These are phyloP conservation scores for Asbolus verrucosus DNA, from an alignment of 1,140 invertebrate genomes.

Conservation along the genomic window DNA sequence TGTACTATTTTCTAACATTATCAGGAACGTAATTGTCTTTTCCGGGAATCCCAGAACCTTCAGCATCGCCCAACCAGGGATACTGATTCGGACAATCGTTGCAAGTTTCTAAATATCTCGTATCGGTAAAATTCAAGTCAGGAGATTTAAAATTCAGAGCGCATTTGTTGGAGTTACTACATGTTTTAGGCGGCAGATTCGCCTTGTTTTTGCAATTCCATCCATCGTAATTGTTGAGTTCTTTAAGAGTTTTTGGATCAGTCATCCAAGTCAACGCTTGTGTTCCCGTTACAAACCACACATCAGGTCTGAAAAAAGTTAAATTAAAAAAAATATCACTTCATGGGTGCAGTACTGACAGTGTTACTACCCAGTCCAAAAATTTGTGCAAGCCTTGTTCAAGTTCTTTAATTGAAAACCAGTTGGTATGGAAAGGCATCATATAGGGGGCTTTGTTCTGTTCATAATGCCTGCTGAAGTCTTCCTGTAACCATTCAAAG, in stretches of 20 bases:
- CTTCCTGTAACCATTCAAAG: constrained; percentile 91
- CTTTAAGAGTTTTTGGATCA: constrained; percentile 80
- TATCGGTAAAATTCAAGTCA: constrained; percentile 81
- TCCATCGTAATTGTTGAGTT: constrained; percentile 79
- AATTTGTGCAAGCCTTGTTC: constrained; percentile 89
- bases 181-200: constrained; percentile 76
- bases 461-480: constrained; percentile 87
- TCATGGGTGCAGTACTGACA: constrained; percentile 75
- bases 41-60: constrained; percentile 81
- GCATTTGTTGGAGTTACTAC: constrained; percentile 87
- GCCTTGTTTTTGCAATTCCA: constrained; percentile 84
- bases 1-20: constrained; percentile 63
- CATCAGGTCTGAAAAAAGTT: constrained; percentile 77
- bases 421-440: constrained; percentile 95
- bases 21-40: constrained; percentile 86
- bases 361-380: constrained; percentile 80
- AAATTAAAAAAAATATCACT: constrained; percentile 1
- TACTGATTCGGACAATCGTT: constrained; percentile 87
- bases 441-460: constrained; percentile 92
- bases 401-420: constrained; percentile 91
- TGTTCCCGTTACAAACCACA: constrained; percentile 91
- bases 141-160: constrained; percentile 82
- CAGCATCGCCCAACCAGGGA: constrained; percentile 88
- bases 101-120: constrained; percentile 90
- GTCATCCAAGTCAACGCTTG: constrained; percentile 93